These are phyloP conservation scores for Lepidotrigona ventralis DNA, from an alignment of 1,140 invertebrate species.

Conservation along the genomic window DNA sequence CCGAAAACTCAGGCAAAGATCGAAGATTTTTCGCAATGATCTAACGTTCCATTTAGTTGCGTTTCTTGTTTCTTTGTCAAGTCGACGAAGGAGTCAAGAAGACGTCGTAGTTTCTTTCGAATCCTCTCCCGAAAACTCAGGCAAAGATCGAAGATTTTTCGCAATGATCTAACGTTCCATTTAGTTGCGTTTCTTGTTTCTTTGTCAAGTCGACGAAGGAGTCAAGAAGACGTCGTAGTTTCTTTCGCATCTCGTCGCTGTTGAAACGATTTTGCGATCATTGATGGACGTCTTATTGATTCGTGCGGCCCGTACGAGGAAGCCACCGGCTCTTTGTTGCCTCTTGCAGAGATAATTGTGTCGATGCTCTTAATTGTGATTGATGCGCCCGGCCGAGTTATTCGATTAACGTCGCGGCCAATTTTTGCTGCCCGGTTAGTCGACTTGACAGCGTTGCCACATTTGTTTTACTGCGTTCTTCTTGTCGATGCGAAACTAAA, in stretches of 20 bases:
- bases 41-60: background rate
- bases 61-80: no score
- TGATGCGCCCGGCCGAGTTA: background rate
- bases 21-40: background rate
- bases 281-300: conserved; percentile 32
- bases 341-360: conserved; percentile 1
- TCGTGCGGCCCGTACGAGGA: background rate
- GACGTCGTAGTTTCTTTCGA: background rate
- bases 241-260: background rate
- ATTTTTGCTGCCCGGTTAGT: background rate
- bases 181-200: no score
- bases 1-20: background rate
- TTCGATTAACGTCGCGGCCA: background rate
- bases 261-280: background rate
- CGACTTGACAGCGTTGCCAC: background rate
- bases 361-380: conserved; percentile 30
- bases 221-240: background rate
- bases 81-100: no score
- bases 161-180: background rate
- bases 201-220: no score
- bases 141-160: background rate
- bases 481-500: background rate
- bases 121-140: no score
- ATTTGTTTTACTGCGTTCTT: background rate
- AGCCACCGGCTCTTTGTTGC: conserved; percentile 10